phyloP scores from a whole-genome alignment of 2,888 invertebrate genomes.

The Cephus runcator region DNA sequence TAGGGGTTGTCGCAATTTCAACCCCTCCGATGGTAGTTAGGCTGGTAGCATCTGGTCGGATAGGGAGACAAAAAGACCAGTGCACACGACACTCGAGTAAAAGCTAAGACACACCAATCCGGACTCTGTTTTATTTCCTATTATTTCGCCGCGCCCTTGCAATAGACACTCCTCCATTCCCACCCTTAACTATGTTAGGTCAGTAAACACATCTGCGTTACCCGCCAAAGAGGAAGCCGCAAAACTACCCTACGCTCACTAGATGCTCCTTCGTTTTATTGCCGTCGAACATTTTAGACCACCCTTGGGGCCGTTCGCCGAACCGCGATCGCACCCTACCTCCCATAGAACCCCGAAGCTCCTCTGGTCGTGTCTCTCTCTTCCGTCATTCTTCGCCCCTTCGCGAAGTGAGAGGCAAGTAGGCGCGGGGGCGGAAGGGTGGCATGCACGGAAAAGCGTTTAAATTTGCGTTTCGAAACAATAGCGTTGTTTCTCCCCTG shows the following conservation, averaged over 20 bases:
- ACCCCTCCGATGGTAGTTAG: not conserved
- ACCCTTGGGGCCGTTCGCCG: slow-evolving; percentile 18
- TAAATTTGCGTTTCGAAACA: not conserved
- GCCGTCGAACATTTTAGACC: slow-evolving; percentile 30
- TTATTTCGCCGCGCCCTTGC: slow-evolving; percentile 31
- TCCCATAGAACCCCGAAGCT: not conserved
- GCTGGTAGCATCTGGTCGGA: not conserved
- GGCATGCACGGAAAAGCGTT: not conserved
- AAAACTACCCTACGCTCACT: slow-evolving; percentile 23
- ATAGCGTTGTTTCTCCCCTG: not conserved
- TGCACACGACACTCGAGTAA: not conserved
- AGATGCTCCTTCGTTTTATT: slow-evolving; percentile 26
- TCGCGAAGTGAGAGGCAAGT: not conserved
- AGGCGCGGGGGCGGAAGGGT: not conserved
- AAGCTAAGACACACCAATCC: slow-evolving; percentile 23
- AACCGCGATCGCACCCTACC: not conserved
- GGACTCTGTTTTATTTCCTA: slow-evolving; percentile 36
- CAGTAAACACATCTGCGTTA: slow-evolving; percentile 41
- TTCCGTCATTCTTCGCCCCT: not conserved
- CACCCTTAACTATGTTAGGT: slow-evolving; percentile 36
- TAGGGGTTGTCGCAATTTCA: not conserved
- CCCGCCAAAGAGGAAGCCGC: slow-evolving; percentile 16
- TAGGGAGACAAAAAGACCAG: not conserved
- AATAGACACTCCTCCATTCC: slow-evolving; percentile 28
- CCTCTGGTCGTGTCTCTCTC: not conserved